Evolutionary conservation across 1,140 invertebrate species (phyloP).

Genomic region (Anastatus disparis): DNA sequence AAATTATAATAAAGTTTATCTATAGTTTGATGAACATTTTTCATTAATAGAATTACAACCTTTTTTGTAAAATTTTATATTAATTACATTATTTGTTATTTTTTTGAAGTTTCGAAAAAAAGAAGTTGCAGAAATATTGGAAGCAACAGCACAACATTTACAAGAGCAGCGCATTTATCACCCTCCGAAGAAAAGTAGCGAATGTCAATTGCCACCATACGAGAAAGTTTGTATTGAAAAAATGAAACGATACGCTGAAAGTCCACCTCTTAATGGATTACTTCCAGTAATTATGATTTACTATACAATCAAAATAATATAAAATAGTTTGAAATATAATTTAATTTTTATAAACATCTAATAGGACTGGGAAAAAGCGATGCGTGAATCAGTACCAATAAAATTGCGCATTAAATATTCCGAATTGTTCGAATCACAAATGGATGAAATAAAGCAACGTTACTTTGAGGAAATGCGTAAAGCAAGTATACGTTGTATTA

Average conservation of each 20-base stretch:
- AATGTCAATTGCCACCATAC: slow-evolving; percentile 38
- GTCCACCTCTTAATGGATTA: slow-evolving; percentile 43
- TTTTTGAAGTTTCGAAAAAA: not conserved
- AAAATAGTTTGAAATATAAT: no score
- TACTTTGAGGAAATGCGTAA: slow-evolving; percentile 66
- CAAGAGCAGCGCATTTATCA: not conserved
- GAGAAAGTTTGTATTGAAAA: slow-evolving; percentile 44
- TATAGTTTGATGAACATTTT: no score
- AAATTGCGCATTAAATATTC: slow-evolving; percentile 13
- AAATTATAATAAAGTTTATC: no score
- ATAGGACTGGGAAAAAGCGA: slow-evolving; percentile 34
- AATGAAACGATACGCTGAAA: slow-evolving; percentile 49
- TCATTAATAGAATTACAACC: no score
- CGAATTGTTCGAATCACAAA: not conserved
- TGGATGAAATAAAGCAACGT: slow-evolving; percentile 36
- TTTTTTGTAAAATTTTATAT: no score
- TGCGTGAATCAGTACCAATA: not conserved
- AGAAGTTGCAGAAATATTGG: slow-evolving; percentile 9
- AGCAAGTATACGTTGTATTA: slow-evolving; percentile 64
- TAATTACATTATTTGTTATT: no score
- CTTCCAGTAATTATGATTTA: slow-evolving; percentile 42
- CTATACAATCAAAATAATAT: no score
- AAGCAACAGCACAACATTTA: not conserved
- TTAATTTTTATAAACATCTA: no score
- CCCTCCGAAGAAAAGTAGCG: not conserved